Evolutionary conservation across 2,797 vertebrate species (phyloP).

Genomic region (Tokudaia tokunoshimensis): DNA sequence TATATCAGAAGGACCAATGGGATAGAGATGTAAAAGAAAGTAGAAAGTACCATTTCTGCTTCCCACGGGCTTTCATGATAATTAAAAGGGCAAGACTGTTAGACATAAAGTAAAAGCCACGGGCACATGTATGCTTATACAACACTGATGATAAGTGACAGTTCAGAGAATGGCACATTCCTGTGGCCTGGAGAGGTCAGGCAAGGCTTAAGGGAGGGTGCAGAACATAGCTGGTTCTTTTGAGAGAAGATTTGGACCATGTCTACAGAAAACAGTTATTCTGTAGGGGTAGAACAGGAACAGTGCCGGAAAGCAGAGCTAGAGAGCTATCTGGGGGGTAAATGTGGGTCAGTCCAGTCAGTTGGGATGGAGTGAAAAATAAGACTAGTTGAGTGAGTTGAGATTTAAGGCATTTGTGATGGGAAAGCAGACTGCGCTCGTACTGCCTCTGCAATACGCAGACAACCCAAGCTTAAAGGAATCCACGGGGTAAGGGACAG

Average conservation of each 20-base stretch:
- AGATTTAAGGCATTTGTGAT: neutral
- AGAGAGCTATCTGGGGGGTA: neutral
- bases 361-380: neutral
- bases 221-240: conserved; percentile 7
- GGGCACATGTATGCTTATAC: neutral
- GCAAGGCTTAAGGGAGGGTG: neutral
- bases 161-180: conserved; percentile 31
- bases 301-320: neutral
- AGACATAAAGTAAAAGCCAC: conserved; percentile 32
- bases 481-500: neutral
- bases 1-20: neutral
- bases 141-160: conserved; percentile 34
- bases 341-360: neutral
- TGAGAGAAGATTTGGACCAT: neutral
- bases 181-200: conserved; percentile 31
- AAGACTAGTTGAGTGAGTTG: neutral
- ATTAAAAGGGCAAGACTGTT: conserved; percentile 49
- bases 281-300: neutral
- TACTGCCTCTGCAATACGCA: neutral
- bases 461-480: neutral
- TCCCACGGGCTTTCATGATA: neutral
- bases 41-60: conserved; percentile 27
- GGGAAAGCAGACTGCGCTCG: neutral
- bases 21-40: conserved; percentile 14
- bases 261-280: conserved; percentile 22